phyloP scores from a whole-genome alignment of 37 sponge, comb jelly and placozoan species.

The Haliclona indistincta region DNA sequence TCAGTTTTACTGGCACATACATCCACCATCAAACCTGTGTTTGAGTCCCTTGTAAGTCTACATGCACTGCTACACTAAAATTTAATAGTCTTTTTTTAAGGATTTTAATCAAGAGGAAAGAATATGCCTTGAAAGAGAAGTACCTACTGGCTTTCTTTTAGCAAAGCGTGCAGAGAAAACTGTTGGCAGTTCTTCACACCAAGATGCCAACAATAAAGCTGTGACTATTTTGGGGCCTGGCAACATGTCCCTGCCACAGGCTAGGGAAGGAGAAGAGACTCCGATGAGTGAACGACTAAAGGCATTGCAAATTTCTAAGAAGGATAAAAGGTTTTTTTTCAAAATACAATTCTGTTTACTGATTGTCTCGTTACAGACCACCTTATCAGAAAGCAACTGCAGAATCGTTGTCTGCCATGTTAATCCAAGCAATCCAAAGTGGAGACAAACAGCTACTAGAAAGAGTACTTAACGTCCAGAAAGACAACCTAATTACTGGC shows the following conservation, averaged over 20 bases:
- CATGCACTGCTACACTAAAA: too few relatives aligned
- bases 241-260: conserved; percentile 17
- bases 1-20: conserved; percentile 24
- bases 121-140: conserved; percentile 33
- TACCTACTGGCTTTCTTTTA: background rate
- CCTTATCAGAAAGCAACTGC: background rate
- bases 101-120: conserved; percentile 1
- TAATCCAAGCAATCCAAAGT: conserved; percentile 56
- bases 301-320: background rate
- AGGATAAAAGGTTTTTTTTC: background rate
- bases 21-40: conserved; percentile 9
- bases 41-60: conserved; percentile 45
- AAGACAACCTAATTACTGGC: conserved; percentile 27
- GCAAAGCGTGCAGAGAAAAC: background rate
- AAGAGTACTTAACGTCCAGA: conserved; percentile 16
- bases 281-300: conserved; percentile 18
- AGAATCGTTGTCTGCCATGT: conserved; percentile 34
- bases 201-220: background rate
- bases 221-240: conserved; percentile 41
- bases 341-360: background rate
- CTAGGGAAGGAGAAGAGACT: background rate
- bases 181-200: background rate
- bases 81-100: background rate
- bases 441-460: conserved; percentile 48
- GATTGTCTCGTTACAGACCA: background rate